Base-by-base conservation (phyloP, 2,113 vertebrate genomes). In the Jaculus jaculus region DNA sequence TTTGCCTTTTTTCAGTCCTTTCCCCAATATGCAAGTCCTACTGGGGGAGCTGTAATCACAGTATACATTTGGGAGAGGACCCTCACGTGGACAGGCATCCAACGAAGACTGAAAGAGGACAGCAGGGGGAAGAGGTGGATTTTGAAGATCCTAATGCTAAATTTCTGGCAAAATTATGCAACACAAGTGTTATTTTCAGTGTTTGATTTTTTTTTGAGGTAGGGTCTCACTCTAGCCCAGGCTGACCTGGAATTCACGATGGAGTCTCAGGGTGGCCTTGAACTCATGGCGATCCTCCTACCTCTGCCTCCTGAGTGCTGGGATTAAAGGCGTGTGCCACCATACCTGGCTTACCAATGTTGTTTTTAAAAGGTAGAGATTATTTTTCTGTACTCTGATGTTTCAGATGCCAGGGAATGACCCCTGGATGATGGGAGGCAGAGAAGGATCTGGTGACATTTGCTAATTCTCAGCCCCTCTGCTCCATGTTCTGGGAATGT, bases 11-110 rank as follows among this genome's bases (percentile, higher is more conserved):
- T 81, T 28, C 28, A 80, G 24, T 66, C 17, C 15, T 34, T 71
- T 68, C 16, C 74, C 28, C 11, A 79, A 2, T 28, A 13, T 37
- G 12, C 61, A 63, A 71, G 51, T 34, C 21, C 54, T 60, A 1
- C 20, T 65, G 2, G 32, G 69, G 65, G 66, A 73, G 13, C 34
- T 47, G 0, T 8, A 73, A 15, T 74, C 65, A 21, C 15, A 20
- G 12, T 37, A 0, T 28, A 37, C 24, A 16, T 21, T 77, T 47
- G 73, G 82, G 54, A 80, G 73, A 80, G 8, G 16, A 51, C 42
- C 28, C 30, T 66, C 0, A 0, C 32, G 0, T 8, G 18, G 75
- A 47, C 23, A 28, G 2, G 3, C 6, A 8, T 42, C 63, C 85
- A 68, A 24, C 34, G 37, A n/a, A 63, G 51, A 24, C 69, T 15